Evolutionary conservation across 2,113 vertebrate genomes (phyloP).

Genomic region (Melospiza georgiana): DNA sequence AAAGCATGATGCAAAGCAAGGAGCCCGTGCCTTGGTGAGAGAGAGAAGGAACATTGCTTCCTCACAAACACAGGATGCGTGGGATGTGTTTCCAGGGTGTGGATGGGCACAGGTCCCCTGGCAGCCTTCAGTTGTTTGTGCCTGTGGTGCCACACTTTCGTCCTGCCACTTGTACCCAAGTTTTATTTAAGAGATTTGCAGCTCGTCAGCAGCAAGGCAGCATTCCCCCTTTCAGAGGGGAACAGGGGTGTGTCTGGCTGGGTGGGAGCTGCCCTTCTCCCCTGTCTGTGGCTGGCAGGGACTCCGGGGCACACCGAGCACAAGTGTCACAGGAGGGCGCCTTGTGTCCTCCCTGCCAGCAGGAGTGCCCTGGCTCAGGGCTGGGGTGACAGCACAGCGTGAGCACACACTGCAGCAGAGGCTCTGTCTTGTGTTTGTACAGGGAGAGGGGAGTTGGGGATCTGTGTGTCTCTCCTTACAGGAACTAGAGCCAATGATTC

Average conservation of each 20-base stretch:
- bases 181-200: not conserved
- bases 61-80: not conserved
- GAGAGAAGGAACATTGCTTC: rapidly evolving
- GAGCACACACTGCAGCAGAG: rapidly evolving
- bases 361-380: not conserved
- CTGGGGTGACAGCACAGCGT: not conserved
- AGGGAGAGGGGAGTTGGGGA: not conserved
- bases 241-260: rapidly evolving
- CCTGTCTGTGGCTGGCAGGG: rapidly evolving
- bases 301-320: not conserved
- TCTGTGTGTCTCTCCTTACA: rapidly evolving
- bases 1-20: not conserved
- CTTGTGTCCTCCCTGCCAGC: not conserved
- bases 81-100: not conserved
- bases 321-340: not conserved
- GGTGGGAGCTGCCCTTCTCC: not conserved
- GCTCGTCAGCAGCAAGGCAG: not conserved
- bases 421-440: not conserved
- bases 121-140: not conserved
- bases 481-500: not conserved
- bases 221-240: not conserved
- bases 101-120: not conserved
- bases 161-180: rapidly evolving
- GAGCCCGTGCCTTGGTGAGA: rapidly evolving
- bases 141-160: not conserved